Evolutionary conservation across 2,888 invertebrate species (phyloP), one percentile per base, ranked within the genome.

Genomic region (Eledone cirrhosa): DNA sequence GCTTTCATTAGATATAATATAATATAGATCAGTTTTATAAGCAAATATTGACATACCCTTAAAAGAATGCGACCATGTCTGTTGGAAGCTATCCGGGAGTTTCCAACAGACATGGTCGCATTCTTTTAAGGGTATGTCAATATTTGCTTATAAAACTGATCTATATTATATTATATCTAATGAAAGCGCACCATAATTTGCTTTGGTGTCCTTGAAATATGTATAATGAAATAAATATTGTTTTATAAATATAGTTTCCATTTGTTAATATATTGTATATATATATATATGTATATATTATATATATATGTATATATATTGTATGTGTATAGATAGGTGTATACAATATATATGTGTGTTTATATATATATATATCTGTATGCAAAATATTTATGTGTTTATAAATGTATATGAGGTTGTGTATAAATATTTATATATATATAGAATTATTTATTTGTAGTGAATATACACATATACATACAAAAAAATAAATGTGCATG

Each of bases 221-320:
- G n/a, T n/a, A n/a, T n/a, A n/a, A n/a, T n/a, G n/a, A n/a, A n/a
- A n/a, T n/a, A n/a, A n/a, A n/a, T n/a, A n/a, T n/a, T n/a, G n/a
- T n/a, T n/a, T n/a, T n/a, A n/a, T n/a, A n/a, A n/a, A n/a, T n/a
- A n/a, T n/a, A n/a, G n/a, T n/a, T n/a, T n/a, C n/a, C n/a, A n/a
- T n/a, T n/a, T n/a, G n/a, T n/a, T n/a, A n/a, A 31, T 74, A 74
- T 74, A 74, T 74, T 74, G 29, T 74, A 74, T 74, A 74, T 74
- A 74, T 74, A 74, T 74, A 74, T 33, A 29, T 74, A 48, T 33
- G 31, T 74, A 33, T 74, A 33, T 74, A 74, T 74, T 29, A 74
- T 33, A 31, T 74, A 27, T 33, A 27, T 33, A 2, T 29, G 0
- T 24, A 74, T 29, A 29, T 29, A 33, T 29, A 16, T 29, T 29